Conservation (phyloP, 2,888 invertebrate genomes). For the Petrolisthes manimaculis region DNA sequence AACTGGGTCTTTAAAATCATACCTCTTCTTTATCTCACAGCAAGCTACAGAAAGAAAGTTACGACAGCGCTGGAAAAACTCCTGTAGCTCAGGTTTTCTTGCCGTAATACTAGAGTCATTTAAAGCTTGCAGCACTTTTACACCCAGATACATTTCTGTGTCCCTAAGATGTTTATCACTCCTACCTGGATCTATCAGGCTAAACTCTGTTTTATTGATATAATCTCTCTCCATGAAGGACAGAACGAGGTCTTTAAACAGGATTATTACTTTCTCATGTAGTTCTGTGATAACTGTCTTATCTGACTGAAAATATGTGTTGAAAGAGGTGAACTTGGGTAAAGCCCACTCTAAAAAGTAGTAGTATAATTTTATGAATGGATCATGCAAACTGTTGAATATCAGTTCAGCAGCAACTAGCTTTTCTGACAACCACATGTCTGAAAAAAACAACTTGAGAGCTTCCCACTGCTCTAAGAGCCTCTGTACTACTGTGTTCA, state of each 20-base stretch:
- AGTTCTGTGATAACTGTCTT: slow-evolving; percentile 9
- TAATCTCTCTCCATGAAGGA: slow-evolving; percentile 8
- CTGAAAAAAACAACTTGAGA: slow-evolving; percentile 9
- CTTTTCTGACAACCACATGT: slow-evolving; percentile 6
- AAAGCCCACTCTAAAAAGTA: slow-evolving; percentile 41
- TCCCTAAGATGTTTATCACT: slow-evolving; percentile 17
- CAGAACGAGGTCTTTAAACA: slow-evolving; percentile 3
- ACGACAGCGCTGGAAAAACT: slow-evolving; percentile 13
- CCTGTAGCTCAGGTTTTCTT: slow-evolving; percentile 6
- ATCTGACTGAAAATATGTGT: slow-evolving; percentile 34
- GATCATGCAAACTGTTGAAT: slow-evolving; percentile 33
- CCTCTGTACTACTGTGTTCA: slow-evolving; percentile 2
- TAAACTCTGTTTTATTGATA: slow-evolving; percentile 21
- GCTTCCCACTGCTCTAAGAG: slow-evolving; percentile 15
- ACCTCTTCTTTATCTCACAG: slow-evolving; percentile 25
- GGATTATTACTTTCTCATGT: not conserved
- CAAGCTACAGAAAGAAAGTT: slow-evolving; percentile 19
- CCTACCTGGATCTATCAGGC: slow-evolving; percentile 10
- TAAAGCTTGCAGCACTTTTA: not conserved
- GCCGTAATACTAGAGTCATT: slow-evolving; percentile 3
- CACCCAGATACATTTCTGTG: slow-evolving; percentile 23
- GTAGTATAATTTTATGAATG: slow-evolving; percentile 50
- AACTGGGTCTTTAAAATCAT: slow-evolving; percentile 17
- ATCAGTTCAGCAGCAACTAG: slow-evolving; percentile 10
- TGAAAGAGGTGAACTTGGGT: slow-evolving; percentile 38